Percentiles rank a stretch among this genome's conserved stretches.
These are phyloP conservation scores for Rhamnusium bicolor DNA, from an alignment of 2,888 invertebrate genomes.

Conservation along the genomic window DNA sequence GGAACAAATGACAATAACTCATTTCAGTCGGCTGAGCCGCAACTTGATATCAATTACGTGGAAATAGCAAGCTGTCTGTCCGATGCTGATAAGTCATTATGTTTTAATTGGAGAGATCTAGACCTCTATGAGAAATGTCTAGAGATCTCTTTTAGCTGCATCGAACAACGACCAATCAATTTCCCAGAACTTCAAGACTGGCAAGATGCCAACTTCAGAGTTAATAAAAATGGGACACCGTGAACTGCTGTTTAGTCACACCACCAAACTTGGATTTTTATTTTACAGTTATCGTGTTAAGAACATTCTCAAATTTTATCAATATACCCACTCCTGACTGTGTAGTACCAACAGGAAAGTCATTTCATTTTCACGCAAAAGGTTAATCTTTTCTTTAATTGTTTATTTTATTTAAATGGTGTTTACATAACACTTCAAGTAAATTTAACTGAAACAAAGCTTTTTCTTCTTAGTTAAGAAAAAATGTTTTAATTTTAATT, in stretches of 20 bases:
- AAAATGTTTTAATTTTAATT: no score
- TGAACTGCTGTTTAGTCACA: not conserved
- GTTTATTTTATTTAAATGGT: no score
- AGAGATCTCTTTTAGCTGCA: slow-evolving; percentile 42
- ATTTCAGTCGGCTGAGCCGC: slow-evolving; percentile 10
- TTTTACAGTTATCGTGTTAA: slow-evolving; percentile 5
- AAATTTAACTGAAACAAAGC: no score
- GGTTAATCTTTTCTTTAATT: not conserved
- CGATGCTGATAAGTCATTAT: slow-evolving; percentile 51
- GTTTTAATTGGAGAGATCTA: slow-evolving; percentile 50
- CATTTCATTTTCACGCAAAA: not conserved
- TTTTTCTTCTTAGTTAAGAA: no score
- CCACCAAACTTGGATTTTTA: slow-evolving; percentile 2
- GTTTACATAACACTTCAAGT: no score
- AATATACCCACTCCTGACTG: not conserved
- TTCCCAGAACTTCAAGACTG: slow-evolving; percentile 35
- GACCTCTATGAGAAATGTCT: slow-evolving; percentile 41
- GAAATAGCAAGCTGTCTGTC: slow-evolving; percentile 45
- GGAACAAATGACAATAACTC: slow-evolving; percentile 34
- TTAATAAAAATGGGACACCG: slow-evolving; percentile 36
- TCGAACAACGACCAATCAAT: slow-evolving; percentile 36
- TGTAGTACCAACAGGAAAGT: not conserved
- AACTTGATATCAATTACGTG: slow-evolving; percentile 49
- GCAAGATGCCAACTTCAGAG: slow-evolving; percentile 35
- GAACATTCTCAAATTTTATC: slow-evolving; percentile 7